Base-by-base conservation (phyloP, 1,140 invertebrate genomes). In the Macrosteles quadrilineatus region DNA sequence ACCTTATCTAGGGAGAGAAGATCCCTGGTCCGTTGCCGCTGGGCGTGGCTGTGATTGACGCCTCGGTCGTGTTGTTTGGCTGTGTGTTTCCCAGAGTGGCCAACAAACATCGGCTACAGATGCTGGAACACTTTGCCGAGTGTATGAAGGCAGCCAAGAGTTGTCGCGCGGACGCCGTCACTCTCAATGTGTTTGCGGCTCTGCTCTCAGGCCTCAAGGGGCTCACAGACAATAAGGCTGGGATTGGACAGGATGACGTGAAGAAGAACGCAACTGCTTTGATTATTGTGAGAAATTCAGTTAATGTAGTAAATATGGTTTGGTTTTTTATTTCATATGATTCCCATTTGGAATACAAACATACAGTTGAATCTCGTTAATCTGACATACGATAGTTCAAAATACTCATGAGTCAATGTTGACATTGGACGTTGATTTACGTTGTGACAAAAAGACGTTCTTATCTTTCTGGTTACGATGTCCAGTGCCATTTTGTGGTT, bases 141-240 rank as follows among this genome's bases (percentile, higher is more conserved):
- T 97, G 95, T 78, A 95, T 98, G 63, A 89, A 91, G 74, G 93
- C 73, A n/a, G 94, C 95, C 0, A 98, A 98, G 80, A 94, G 93
- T 9, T 87, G 87, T 1, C 85, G 95, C 21, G 94, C 97, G 79
- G 96, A 99, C 80, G 96, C 96, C 1, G 91, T 99, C 21, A 96
- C 98, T 79, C 93, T 98, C 81, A 99, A 99, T 80, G 92, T 98
- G 57, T 97, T 98, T 78, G 95, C 96, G 17, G 95, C 96, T 6
- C 81, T 99, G 1, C 81, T 99, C 23, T 90, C 92, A 76, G 94
- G 95, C 6, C 81, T 99, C 32, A 95, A 96, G 79, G 90, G 90
- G 25, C 81, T 98, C 1, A 92, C 93, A 2, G 96, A 98, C 73
- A 87, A 88, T 21, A 98, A 98, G 83, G 88, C 87, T 6, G 88